phyloP scores from a whole-genome alignment of 2,797 vertebrate species.

The Podarcis lilfordi region DNA sequence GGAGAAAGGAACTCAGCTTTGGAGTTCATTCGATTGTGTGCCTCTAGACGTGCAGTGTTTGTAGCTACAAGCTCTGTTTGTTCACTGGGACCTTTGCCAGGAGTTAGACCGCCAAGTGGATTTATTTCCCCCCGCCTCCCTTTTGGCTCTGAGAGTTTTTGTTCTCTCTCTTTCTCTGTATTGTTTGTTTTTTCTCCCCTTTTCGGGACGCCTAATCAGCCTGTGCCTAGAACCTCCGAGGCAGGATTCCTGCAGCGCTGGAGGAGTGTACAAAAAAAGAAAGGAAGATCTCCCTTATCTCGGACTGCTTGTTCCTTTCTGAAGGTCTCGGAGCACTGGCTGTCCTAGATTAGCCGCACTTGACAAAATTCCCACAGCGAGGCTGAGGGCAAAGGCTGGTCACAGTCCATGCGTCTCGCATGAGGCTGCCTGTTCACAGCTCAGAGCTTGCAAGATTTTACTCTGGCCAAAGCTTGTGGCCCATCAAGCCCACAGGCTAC shows the following conservation, averaged over 20 bases:
- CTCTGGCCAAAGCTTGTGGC: no score
- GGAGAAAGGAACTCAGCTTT: background rate
- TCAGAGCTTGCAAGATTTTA: background rate
- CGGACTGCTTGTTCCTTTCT: background rate
- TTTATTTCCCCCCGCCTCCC: fast-evolving
- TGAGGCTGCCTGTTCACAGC: background rate
- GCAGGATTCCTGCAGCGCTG: background rate
- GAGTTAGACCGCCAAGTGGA: background rate
- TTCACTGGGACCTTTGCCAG: background rate
- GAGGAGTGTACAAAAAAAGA: background rate
- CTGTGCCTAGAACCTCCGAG: background rate
- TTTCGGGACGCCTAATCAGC: background rate
- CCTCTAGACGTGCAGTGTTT: background rate
- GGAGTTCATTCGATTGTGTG: background rate
- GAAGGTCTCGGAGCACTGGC: background rate
- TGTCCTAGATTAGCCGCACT: background rate
- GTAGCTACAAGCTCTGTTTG: background rate
- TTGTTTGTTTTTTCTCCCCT: background rate
- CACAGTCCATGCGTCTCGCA: no score
- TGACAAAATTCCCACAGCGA: background rate
- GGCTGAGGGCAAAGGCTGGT: background rate
- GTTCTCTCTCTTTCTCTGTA: fast-evolving
- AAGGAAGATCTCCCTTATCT: background rate
- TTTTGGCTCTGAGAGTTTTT: background rate
- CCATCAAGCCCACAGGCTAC: background rate